phyloP scores from a whole-genome alignment of 2,113 vertebrate genomes.

The Pedionomus torquatus region DNA sequence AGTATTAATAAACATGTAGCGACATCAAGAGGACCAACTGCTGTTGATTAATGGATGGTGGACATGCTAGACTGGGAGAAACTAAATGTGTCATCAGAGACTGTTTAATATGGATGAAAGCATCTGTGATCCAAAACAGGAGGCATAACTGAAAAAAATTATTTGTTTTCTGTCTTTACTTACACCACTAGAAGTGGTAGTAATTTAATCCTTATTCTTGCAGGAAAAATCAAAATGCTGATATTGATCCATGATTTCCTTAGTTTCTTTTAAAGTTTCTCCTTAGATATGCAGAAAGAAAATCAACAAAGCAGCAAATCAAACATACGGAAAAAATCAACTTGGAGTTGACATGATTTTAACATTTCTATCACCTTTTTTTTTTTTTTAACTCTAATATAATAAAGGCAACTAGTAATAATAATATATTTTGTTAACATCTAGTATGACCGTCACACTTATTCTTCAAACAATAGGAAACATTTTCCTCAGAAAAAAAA shows the following conservation, averaged over 20 bases:
- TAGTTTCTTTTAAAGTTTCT: neutral
- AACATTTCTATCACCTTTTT: neutral
- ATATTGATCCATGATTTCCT: neutral
- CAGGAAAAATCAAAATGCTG: neutral
- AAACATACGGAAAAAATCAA: neutral
- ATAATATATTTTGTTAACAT: neutral
- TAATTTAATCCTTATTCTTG: neutral
- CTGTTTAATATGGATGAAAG: neutral
- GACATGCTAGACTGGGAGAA: neutral
- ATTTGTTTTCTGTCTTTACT: neutral
- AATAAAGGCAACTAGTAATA: neutral
- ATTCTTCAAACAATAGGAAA: neutral
- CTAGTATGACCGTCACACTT: neutral
- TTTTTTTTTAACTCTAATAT: neutral
- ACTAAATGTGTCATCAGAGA: neutral
- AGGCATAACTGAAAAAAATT: neutral
- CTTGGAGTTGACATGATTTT: neutral
- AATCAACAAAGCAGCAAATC: accelerated
- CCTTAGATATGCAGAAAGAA: neutral
- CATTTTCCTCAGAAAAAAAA: neutral
- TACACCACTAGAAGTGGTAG: neutral
- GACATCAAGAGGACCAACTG: neutral
- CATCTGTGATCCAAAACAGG: neutral
- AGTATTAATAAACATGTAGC: neutral
- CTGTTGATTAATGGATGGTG: neutral